These are phyloP conservation scores for Philotrypesis tridentata DNA, from an alignment of 1,140 invertebrate species.

Conservation along the genomic window DNA sequence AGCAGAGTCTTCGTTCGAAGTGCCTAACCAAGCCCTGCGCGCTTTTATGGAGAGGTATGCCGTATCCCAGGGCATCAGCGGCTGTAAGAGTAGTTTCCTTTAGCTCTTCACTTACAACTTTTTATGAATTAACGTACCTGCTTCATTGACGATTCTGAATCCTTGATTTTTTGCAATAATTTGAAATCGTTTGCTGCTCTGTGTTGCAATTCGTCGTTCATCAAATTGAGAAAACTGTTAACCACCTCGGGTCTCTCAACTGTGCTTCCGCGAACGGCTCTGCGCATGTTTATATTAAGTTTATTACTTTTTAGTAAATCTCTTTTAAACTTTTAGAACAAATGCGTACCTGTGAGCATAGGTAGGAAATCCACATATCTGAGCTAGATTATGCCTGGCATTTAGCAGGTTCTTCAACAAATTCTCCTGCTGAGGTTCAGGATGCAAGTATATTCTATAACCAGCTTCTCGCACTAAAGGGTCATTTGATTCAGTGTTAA, in stretches of 20 bases:
- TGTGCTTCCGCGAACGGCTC: constrained; percentile 90
- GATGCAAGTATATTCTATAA: constrained; percentile 89
- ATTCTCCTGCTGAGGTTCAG: constrained; percentile 84
- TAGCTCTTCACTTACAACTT: not conserved
- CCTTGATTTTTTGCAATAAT: constrained; percentile 85
- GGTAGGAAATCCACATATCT: constrained; percentile 89
- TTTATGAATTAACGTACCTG: constrained; percentile 6
- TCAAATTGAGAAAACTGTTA: constrained; percentile 83
- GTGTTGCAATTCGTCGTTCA: constrained; percentile 81
- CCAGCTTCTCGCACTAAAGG: constrained; percentile 89
- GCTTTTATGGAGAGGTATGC: constrained; percentile 85
- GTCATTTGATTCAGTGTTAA: constrained; percentile 88
- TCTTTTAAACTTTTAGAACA: not conserved
- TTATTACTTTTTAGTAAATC: not conserved
- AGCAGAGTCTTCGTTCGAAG: constrained; percentile 80
- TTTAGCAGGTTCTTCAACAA: constrained; percentile 83
- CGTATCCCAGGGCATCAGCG: constrained; percentile 87
- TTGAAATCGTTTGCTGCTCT: constrained; percentile 82
- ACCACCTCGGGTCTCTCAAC: constrained; percentile 88
- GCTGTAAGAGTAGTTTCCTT: constrained; percentile 53
- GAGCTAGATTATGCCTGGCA: constrained; percentile 84
- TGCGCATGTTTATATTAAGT: constrained; percentile 61
- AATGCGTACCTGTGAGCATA: constrained; percentile 85
- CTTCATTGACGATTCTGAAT: constrained; percentile 70
- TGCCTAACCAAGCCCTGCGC: constrained; percentile 81